These are phyloP conservation scores for Hipposideros larvatus DNA, from an alignment of 2,797 vertebrate genomes.

Conservation along the genomic window DNA sequence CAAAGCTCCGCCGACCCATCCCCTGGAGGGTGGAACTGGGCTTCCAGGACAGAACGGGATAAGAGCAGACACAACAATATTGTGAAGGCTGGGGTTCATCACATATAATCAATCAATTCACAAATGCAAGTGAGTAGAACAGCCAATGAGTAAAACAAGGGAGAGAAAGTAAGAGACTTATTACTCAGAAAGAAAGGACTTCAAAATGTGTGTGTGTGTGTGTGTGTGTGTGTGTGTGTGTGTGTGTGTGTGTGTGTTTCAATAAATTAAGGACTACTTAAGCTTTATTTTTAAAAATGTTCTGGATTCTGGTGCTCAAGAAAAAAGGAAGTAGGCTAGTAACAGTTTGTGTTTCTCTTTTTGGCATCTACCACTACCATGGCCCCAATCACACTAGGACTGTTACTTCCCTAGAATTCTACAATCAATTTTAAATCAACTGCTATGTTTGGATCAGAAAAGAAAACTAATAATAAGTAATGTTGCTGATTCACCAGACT, in stretches of 20 bases:
- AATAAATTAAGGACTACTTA: not conserved
- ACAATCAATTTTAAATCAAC: not conserved
- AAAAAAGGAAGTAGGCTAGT: not conserved
- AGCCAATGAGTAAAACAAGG: not conserved
- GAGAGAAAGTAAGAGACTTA: not conserved
- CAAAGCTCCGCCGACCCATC: not conserved
- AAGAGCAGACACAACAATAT: not conserved
- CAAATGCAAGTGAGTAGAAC: not conserved
- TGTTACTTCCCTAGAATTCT: not conserved
- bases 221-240: not conserved
- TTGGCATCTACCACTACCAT: not conserved
- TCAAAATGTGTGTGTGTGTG: not conserved
- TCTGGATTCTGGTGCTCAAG: not conserved
- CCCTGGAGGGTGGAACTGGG: not conserved
- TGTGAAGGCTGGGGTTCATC: not conserved
- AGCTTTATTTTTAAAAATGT: not conserved
- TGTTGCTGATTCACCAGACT: not conserved
- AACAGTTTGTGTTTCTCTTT: not conserved
- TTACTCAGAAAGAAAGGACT: not conserved
- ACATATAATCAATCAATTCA: not conserved
- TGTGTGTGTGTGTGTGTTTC: not conserved
- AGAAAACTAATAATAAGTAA: too few species aligned
- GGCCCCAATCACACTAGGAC: too few species aligned
- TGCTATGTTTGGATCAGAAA: not conserved
- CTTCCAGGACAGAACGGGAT: not conserved